Evolutionary conservation across 2,113 vertebrate genomes (phyloP), one percentile per base, ranked within the genome.

Genomic region (Globicephala melas): DNA sequence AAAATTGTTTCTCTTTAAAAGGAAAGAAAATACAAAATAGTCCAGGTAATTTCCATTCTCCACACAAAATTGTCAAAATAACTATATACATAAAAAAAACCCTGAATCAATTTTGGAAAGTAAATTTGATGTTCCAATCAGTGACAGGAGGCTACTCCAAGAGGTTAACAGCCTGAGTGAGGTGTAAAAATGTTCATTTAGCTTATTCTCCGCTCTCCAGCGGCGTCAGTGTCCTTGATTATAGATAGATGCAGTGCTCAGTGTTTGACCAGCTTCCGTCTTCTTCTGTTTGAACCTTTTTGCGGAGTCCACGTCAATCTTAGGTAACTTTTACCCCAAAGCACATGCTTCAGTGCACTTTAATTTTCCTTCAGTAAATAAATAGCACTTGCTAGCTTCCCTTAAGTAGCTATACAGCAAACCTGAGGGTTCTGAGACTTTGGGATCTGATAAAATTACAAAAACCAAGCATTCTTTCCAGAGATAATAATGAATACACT

Each of bases 331-430:
- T 85, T 93, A 82, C 95, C 89, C 96, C 83, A 31, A 96, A 96
- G 86, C 86, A 31, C 74, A 97, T 96, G 96, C 97, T 96, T 97
- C 44, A 0, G 92, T 95, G 96, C 97, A 97, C 98, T 98, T 97
- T 96, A 97, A 97, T 97, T 98, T 97, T 95, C 68, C 83, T 73
- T 18, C 67, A 60, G 70, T 94, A 93, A 97, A 96, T 96, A 93
- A 93, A 81, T 93, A 83, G 76, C 60, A 87, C 77, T 82, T 71
- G 55, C 58, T 71, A 58, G 53, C 36, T 68, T 97, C 65, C 83
- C n/a, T 44, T 95, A 94, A 88, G 86, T 67, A 94, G 83, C 92
- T 65, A 10, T 10, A 73, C 9, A 91, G 73, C 12, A 65, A 89
- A 70, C 60, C 82, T 50, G 33, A 76, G 71, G 8, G 18, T 53